Conservation (phyloP, 1,140 invertebrate species). For the Liolophura sinensis region DNA sequence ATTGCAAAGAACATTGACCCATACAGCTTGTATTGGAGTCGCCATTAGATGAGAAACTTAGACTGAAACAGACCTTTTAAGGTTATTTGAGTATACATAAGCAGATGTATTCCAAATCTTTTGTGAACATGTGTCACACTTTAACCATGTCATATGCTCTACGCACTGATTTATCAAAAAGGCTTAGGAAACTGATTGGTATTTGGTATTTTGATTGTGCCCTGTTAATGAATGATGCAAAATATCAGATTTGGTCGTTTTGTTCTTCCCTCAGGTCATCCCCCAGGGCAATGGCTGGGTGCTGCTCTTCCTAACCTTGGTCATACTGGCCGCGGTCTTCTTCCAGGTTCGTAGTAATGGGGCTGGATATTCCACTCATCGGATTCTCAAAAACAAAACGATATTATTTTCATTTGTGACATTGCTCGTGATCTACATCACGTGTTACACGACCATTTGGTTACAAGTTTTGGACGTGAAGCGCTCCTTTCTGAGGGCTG, state of each 20-base stretch:
- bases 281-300: slow-evolving; percentile 22
- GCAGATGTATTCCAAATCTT: no score
- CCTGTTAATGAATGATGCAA: not conserved
- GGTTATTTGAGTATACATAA: no score
- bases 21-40: no score
- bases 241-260: not conserved
- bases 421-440: slow-evolving; percentile 44
- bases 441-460: slow-evolving; percentile 51
- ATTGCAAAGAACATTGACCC: no score
- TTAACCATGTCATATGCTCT: no score
- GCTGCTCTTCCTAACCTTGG: slow-evolving; percentile 20
- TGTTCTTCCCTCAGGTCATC: slow-evolving; percentile 13
- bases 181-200: no score
- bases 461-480: slow-evolving; percentile 47
- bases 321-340: slow-evolving; percentile 30
- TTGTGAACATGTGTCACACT: no score
- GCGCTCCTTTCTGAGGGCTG: no score
- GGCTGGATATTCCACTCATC: slow-evolving; percentile 26
- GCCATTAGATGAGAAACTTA: no score
- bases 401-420: slow-evolving; percentile 44
- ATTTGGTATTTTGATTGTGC: not conserved
- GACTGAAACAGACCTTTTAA: no score
- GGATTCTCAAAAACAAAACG: slow-evolving; percentile 40
- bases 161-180: no score
- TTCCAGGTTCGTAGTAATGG: slow-evolving; percentile 25